A percentile compares a stretch with the other conserved stretches of the same genome.
Conservation (phyloP, 1,140 invertebrate species). For the Ceratoteleas bidentatus region DNA sequence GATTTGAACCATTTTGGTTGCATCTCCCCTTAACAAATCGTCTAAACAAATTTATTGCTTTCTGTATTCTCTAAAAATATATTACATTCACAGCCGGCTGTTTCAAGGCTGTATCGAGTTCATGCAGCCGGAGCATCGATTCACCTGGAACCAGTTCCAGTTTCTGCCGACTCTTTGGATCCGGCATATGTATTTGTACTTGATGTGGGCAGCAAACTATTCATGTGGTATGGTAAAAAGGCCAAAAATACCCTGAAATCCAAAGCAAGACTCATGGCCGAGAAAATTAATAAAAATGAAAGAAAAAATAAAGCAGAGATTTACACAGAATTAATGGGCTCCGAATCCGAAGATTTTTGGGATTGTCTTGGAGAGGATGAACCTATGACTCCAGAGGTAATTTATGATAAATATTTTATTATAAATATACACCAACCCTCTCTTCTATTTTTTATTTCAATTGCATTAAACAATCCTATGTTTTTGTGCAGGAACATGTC, state of each 20-base stretch:
- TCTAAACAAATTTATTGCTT: too few relatives aligned
- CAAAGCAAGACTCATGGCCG: constrained; percentile 96
- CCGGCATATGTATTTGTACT: constrained; percentile 95
- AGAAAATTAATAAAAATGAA: constrained; percentile 99
- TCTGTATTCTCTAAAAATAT: not conserved
- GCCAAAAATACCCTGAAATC: constrained; percentile 97
- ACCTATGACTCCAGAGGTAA: constrained; percentile 60
- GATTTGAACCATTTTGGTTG: too few relatives aligned
- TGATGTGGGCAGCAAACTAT: constrained; percentile 93
- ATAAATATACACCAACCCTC: not conserved
- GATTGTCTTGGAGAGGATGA: constrained; percentile 83
- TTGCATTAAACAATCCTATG: constrained; percentile 13
- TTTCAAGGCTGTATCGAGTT: constrained; percentile 93
- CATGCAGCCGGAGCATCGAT: constrained; percentile 93
- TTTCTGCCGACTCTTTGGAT: constrained; percentile 89
- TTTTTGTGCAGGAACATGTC: constrained; percentile 89
- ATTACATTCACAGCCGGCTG: constrained; percentile 88
- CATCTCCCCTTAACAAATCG: too few relatives aligned
- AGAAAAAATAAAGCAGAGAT: constrained; percentile 97
- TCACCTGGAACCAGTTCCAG: constrained; percentile 94
- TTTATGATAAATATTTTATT: not conserved
- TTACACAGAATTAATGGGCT: constrained; percentile 89
- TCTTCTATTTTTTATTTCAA: not conserved
- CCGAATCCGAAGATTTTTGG: constrained; percentile 94
- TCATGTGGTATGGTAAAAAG: constrained; percentile 95